Evolutionary conservation across 2,113 vertebrate species (phyloP), one percentile per base, ranked within the genome.

Genomic region (Andinoacara biseriatus): DNA sequence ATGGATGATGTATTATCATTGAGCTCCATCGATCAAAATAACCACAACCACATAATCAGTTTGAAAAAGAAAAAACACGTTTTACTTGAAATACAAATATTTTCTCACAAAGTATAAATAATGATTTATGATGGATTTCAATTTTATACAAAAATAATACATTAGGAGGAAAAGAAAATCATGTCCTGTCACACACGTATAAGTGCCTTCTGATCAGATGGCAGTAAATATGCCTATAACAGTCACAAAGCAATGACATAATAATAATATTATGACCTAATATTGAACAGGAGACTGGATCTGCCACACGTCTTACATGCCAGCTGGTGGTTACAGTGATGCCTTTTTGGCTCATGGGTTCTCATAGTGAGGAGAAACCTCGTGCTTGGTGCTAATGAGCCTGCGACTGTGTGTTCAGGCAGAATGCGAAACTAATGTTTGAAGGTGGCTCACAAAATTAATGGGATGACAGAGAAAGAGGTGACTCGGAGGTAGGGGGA

Each of bases 91-190:
- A 96, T 93, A 95, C 94, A 90, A 92, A 94, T 89, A 95, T 95
- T 95, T 94, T 95, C 89, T 94, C 91, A 95, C 90, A 95, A 95
- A 94, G 95, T 96, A 97, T 97, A 97, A 97, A 97, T 97, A 97
- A 94, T 96, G 95, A 97, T 97, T 96, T 95, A 94, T 91, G 94
- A 96, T 95, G 96, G 95, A 95, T 96, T 97, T 95, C 61, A 90
- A 94, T 96, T 96, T 96, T 96, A 92, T 96, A 96, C 96, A 97
- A 96, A 97, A 97, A 97, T 96, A 96, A 95, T 96, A 97, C 95
- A 96, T 94, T 89, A 92, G 82, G 86, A 94, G 67, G 29, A 92
- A 93, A 93, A 88, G 89, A 86, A 82, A 93, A 93, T 93, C 90
- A 95, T 81, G 62, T 90, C 69, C 88, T 80, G 90, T 90, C 91